Percentiles rank a stretch among this genome's conserved stretches.
Evolutionary conservation across 2,888 invertebrate genomes (phyloP).

Genomic region (Falcaria lacertinaria): DNA sequence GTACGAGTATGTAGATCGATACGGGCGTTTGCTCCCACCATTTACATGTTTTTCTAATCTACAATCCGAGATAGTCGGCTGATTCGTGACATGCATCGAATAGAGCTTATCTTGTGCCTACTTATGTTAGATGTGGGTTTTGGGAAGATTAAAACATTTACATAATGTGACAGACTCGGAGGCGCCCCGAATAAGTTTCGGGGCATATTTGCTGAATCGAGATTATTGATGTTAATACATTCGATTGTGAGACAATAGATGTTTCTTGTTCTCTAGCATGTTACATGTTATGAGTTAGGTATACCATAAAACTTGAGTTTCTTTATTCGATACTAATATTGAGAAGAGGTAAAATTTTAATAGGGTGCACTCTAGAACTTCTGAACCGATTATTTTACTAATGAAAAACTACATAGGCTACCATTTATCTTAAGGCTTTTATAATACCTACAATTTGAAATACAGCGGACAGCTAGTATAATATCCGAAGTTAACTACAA

Average conservation of each 20-base stretch:
- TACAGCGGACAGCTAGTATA: too few species aligned
- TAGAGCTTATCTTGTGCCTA: conserved; percentile 41
- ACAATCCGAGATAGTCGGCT: conserved; percentile 53
- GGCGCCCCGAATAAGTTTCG: conserved; percentile 45
- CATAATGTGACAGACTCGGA: conserved; percentile 57
- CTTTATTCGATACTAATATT: too few species aligned
- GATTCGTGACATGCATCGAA: conserved; percentile 66
- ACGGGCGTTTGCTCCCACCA: conserved; percentile 29
- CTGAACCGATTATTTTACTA: too few species aligned
- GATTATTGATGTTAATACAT: conserved; percentile 1
- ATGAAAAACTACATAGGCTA: too few species aligned
- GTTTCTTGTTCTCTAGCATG: too few species aligned
- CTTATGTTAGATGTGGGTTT: conserved; percentile 29
- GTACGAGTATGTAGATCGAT: neutral
- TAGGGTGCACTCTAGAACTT: too few species aligned
- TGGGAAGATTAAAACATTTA: conserved; percentile 57
- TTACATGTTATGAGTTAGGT: too few species aligned
- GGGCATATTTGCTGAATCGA: conserved; percentile 23
- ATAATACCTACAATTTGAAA: too few species aligned
- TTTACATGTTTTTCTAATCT: conserved; percentile 69
- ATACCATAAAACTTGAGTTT: too few species aligned
- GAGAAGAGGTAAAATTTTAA: too few species aligned
- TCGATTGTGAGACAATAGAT: neutral
- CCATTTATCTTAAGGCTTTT: too few species aligned
- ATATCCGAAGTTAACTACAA: too few species aligned